Base-by-base conservation (phyloP, 2,888 invertebrate species). In the Eupsilia transversa region DNA sequence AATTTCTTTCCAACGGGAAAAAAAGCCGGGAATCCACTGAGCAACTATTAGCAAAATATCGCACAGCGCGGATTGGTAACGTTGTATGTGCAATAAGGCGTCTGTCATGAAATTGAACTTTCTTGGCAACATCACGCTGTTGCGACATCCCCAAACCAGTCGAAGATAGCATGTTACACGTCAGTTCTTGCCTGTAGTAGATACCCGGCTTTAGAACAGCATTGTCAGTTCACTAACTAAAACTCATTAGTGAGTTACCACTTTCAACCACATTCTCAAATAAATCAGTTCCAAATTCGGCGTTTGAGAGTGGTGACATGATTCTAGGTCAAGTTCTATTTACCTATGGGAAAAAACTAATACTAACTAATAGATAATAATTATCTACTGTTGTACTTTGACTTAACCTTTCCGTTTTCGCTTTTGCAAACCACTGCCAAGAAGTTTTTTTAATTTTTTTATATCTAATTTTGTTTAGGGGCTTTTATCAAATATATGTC, bases 281-380 rank as follows among this genome's bases (percentile, higher is more conserved):
- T n/a, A 68, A 38, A 60, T 46, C 7, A 23, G n/a, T 43, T 2
- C 0, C 0, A 17, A 27, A 56, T 41, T 61, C 14, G 2, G 54
- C 10, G 12, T 7, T 63, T 49, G 63, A 78, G 17, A 77, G 49
- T 49, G 33, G 14, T 63, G 27, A 56, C 14, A 61, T 23, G 27
- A 33, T 33, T 63, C 33, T 77, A 77, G 2, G 30, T 49, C 6
- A 33, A 23, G 12, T 20, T 68, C 46, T 76, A n/a, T n/a, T n/a
- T n/a, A 77, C 20, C 2, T 30, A 54, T 38, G 1, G 17, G 3
- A 35, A 0, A 9, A 33, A 52, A 71, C 71, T 77, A 61, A 70
- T 70, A 77, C 77, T 70, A 7, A 68, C 68, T 60, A 30, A 35
- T n/a, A n/a, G n/a, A n/a, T n/a, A 33, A 35, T 35, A 35, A 6